Evolutionary conservation across 2,113 vertebrate genomes (phyloP).

Genomic region (Esox niger): DNA sequence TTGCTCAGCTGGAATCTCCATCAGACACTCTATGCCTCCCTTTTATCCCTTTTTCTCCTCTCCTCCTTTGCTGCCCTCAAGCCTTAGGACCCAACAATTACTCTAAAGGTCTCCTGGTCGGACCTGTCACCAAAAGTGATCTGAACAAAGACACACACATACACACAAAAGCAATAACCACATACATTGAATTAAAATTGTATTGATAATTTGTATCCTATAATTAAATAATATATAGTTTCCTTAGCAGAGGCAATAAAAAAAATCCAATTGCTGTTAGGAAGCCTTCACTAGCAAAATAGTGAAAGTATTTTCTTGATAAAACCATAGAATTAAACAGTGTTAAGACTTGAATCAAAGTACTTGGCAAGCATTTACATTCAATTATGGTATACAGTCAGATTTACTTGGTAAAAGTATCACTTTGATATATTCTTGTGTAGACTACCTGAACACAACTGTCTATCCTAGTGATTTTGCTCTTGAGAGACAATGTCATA

Average conservation of each 20-base stretch:
- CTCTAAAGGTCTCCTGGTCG: conserved; percentile 31
- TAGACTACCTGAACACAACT: neutral
- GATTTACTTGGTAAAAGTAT: neutral
- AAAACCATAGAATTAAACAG: neutral
- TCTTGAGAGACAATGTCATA: conserved; percentile 26
- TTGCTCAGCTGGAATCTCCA: conserved; percentile 80
- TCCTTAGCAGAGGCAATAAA: too few species aligned
- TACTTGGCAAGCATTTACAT: neutral
- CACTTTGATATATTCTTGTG: neutral
- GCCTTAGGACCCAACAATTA: conserved; percentile 25
- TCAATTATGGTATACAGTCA: neutral
- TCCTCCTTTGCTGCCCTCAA: conserved; percentile 1
- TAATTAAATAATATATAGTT: too few species aligned
- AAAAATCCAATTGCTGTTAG: too few species aligned
- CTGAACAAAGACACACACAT: conserved; percentile 32
- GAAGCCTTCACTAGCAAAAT: too few species aligned
- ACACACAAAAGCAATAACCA: neutral
- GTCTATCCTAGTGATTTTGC: neutral
- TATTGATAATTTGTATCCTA: too few species aligned
- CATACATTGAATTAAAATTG: too few species aligned
- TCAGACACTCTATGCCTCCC: conserved; percentile 68
- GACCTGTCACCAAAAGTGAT: conserved; percentile 60
- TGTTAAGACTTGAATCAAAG: neutral
- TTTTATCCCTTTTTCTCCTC: conserved; percentile 1
- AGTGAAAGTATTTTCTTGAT: too few species aligned